These are phyloP conservation scores for Cynaeus angustus DNA, from an alignment of 2,888 invertebrate species.

Conservation along the genomic window DNA sequence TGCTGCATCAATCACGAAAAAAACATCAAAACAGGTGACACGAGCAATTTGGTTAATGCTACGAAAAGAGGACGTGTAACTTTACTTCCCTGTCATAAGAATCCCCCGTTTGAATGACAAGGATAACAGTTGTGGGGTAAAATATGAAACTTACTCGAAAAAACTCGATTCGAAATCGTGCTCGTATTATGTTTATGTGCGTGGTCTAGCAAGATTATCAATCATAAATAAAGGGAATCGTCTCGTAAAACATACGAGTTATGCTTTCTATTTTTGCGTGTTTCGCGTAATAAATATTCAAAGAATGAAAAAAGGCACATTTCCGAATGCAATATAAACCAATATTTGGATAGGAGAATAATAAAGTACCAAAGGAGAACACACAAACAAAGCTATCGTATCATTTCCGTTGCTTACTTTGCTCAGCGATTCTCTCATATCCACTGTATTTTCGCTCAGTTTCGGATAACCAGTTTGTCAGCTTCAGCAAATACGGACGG, in stretches of 20 bases:
- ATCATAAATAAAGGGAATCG: slow-evolving; percentile 38
- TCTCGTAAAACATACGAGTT: slow-evolving; percentile 31
- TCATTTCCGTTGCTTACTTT: slow-evolving; percentile 53
- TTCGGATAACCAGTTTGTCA: slow-evolving; percentile 30
- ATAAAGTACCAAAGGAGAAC: slow-evolving; percentile 55
- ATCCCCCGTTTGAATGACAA: neutral
- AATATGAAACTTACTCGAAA: neutral
- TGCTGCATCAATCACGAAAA: too few species aligned
- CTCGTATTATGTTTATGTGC: slow-evolving; percentile 43
- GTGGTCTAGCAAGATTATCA: slow-evolving; percentile 40
- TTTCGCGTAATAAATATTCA: slow-evolving; percentile 56
- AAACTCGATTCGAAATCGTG: neutral
- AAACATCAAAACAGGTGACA: slow-evolving; percentile 30
- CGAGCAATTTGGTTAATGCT: slow-evolving; percentile 7
- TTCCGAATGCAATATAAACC: slow-evolving; percentile 65
- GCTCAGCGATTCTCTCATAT: slow-evolving; percentile 35
- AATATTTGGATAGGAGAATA: slow-evolving; percentile 60
- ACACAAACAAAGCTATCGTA: slow-evolving; percentile 54
- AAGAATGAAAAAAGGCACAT: slow-evolving; percentile 59
- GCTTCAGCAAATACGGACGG: slow-evolving; percentile 26
- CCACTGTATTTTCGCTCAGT: slow-evolving; percentile 11
- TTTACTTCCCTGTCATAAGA: neutral
- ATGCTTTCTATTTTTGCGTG: slow-evolving; percentile 31
- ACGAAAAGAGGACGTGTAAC: neutral
- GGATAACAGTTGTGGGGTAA: neutral